Percentiles rank a stretch among this genome's conserved stretches.
phyloP scores from a whole-genome alignment of 2,113 vertebrate species.

The Echinops telfairi region DNA sequence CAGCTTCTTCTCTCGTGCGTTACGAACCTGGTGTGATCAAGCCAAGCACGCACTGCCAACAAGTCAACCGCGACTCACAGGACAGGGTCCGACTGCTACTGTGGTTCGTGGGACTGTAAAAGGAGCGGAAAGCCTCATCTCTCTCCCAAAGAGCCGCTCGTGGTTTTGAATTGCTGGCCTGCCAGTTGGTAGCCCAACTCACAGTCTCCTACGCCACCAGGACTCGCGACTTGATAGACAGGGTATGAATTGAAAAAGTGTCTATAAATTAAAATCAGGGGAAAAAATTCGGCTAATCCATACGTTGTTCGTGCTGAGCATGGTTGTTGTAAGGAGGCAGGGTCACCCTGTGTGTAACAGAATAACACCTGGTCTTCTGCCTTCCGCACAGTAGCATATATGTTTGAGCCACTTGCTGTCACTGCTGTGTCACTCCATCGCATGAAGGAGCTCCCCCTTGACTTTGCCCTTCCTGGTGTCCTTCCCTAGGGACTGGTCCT shows the following conservation, averaged over 20 bases:
- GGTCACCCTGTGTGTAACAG: neutral
- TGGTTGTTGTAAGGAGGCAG: accelerated
- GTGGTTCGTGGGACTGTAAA: no score
- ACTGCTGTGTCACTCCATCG: neutral
- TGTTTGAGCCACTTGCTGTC: neutral
- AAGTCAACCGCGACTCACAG: no score
- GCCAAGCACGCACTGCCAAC: no score
- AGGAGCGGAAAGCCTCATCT: no score
- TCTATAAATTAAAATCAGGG: neutral
- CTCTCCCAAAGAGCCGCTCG: no score
- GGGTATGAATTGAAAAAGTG: accelerated
- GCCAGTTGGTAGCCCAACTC: no score
- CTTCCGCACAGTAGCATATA: neutral
- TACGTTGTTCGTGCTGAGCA: neutral
- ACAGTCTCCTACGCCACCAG: no score
- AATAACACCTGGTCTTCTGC: neutral
- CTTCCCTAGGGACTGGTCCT: neutral
- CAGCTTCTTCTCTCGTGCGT: neutral
- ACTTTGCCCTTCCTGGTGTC: neutral
- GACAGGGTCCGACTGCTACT: no score
- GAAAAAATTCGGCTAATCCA: neutral
- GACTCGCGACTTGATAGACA: neutral
- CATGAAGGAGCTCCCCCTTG: neutral
- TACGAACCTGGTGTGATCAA: neutral
- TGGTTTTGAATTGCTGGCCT: no score